These are phyloP conservation scores for Drosophila bifasciata DNA, from an alignment of 1,140 invertebrate genomes.

Conservation along the genomic window DNA sequence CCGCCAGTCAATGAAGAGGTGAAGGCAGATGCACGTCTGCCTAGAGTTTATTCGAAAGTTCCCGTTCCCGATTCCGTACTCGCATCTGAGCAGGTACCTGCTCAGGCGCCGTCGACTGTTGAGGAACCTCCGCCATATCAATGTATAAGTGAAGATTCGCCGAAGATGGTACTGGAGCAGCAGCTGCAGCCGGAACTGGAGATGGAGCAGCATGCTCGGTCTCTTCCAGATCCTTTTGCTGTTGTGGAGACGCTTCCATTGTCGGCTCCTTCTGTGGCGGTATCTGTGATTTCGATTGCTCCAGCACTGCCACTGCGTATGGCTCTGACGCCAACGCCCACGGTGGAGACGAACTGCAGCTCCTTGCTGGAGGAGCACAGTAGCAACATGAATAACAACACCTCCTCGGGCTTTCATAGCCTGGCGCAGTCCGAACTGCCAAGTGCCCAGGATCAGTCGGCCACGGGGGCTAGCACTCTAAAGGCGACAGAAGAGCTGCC, in stretches of 20 bases:
- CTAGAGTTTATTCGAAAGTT: neutral
- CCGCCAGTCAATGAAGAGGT: slow-evolving; percentile 21
- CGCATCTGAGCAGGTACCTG: neutral
- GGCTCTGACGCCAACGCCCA: slow-evolving; percentile 48
- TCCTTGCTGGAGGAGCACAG: slow-evolving; percentile 61
- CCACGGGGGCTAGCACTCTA: neutral
- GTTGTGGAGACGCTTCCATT: too few species aligned
- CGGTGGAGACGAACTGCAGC: slow-evolving; percentile 48
- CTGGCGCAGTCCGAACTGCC: slow-evolving; percentile 62
- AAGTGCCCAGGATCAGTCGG: neutral
- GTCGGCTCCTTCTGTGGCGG: slow-evolving; percentile 41
- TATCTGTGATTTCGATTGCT: slow-evolving; percentile 65
- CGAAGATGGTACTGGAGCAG: neutral
- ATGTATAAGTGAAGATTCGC: neutral
- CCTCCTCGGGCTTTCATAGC: slow-evolving; percentile 77
- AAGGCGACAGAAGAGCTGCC: neutral
- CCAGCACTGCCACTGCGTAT: slow-evolving; percentile 29
- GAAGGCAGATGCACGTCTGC: neutral
- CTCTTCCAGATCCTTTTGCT: neutral
- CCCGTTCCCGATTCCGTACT: neutral
- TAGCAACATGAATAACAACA: slow-evolving; percentile 79
- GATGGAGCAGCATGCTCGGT: too few species aligned
- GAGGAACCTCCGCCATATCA: too few species aligned
- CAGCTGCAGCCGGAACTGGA: neutral
- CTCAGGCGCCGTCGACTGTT: neutral